Conservation (phyloP, 2,888 invertebrate species). For the Gymnosoma rotundatum region DNA sequence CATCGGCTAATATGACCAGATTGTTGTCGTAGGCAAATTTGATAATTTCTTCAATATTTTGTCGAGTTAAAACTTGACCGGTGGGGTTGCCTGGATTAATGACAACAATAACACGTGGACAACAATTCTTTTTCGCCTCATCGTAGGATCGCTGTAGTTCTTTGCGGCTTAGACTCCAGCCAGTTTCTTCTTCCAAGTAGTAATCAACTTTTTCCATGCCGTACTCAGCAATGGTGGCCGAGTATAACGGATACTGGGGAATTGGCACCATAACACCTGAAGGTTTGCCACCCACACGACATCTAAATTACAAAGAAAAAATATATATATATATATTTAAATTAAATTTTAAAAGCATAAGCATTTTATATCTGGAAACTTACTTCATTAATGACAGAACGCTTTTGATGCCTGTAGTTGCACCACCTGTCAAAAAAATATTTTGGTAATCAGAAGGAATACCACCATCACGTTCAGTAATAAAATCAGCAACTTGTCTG, state of each 20-base stretch:
- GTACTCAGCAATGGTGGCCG: slow-evolving; percentile 96
- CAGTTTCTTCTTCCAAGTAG: slow-evolving; percentile 93
- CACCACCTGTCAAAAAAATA: slow-evolving; percentile 93
- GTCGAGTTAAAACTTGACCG: slow-evolving; percentile 93
- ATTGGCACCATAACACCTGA: slow-evolving; percentile 97
- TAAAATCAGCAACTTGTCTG: slow-evolving; percentile 93
- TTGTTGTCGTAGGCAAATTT: slow-evolving; percentile 94
- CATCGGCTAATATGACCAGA: slow-evolving; percentile 95
- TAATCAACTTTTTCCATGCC: slow-evolving; percentile 93
- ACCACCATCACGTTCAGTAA: slow-evolving; percentile 89
- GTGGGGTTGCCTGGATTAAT: slow-evolving; percentile 99
- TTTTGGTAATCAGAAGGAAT: slow-evolving; percentile 88
- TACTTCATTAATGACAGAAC: slow-evolving; percentile 83
- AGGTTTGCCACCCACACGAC: slow-evolving; percentile 73
- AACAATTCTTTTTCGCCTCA: slow-evolving; percentile 85
- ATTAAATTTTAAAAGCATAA: not conserved
- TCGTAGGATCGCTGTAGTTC: slow-evolving; percentile 91
- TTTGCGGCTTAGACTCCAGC: slow-evolving; percentile 91
- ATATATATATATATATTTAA: not conserved
- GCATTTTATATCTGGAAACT: slow-evolving; percentile 33
- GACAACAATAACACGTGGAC: slow-evolving; percentile 93
- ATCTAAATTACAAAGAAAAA: slow-evolving; percentile 67
- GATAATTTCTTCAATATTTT: slow-evolving; percentile 95
- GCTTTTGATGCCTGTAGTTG: slow-evolving; percentile 96
- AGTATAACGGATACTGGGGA: slow-evolving; percentile 99